Conservation (phyloP, 2,113 vertebrate genomes). For the Rattus rattus region DNA sequence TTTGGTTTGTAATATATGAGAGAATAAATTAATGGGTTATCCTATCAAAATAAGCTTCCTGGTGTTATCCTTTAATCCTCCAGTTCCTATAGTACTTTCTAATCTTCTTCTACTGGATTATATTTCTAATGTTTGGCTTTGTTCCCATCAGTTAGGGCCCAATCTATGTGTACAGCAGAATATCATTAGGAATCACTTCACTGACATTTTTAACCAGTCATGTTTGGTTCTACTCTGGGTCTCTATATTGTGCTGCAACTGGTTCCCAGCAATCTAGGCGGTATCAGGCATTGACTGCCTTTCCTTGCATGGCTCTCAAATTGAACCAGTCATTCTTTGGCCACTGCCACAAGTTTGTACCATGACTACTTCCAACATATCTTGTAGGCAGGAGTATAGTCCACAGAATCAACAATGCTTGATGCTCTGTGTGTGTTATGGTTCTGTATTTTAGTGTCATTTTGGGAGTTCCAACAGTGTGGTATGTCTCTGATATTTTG, state of each 20-base stretch:
- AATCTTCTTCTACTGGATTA: not conserved
- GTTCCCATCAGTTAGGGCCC: not conserved
- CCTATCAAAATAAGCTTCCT: not conserved
- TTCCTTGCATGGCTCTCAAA: not conserved
- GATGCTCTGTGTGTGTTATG: not conserved
- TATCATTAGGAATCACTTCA: not conserved
- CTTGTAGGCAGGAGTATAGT: not conserved
- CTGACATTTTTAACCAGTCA: not conserved
- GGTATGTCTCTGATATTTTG: not conserved
- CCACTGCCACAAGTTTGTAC: not conserved
- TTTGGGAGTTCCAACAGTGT: not conserved
- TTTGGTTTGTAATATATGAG: not conserved
- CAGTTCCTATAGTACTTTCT: not conserved
- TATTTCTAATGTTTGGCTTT: not conserved
- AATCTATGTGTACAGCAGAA: not conserved
- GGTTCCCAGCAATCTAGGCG: not conserved
- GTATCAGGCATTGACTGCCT: not conserved
- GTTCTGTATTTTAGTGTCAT: not conserved
- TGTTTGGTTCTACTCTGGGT: not conserved
- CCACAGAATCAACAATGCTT: not conserved
- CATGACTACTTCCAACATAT: not conserved
- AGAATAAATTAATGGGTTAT: not conserved
- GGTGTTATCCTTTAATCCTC: not conserved
- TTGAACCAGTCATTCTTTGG: not conserved
- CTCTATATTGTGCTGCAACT: not conserved